Base-by-base conservation (phyloP, 2,113 vertebrate genomes). In the Nicator chloris region DNA sequence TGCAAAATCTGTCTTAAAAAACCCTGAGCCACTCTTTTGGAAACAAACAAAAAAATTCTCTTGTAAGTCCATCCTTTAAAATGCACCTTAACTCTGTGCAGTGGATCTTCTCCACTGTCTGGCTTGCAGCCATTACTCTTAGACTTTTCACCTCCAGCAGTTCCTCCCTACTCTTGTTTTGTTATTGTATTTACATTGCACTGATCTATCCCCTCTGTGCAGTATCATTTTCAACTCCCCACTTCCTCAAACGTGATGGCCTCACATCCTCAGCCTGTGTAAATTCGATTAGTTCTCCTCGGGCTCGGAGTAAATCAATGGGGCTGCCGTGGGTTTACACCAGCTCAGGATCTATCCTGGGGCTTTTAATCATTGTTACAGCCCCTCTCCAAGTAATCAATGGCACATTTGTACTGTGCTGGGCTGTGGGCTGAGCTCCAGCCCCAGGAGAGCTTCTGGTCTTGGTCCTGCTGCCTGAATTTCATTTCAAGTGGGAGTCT, bases 311-410 rank as follows among this genome's bases (percentile, higher is more conserved):
- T 89, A 76, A 96, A 94, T 94, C 94, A 92, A 3, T 94, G 84
- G 70, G 35, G 33, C 42, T 86, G 56, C 59, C 1, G 1, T 27
- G 69, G 82, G 81, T 95, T 90, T 94, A 83, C 93, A 82, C 78
- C 93, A 88, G 87, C 63, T 90, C 71, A 78, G 93, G 69, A 93
- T 96, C 92, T 78, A 8, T 71, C 68, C 79, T 68, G n/a, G 39
- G 76, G 56, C 83, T 76, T 93, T 90, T 68, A 75, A 88, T 96
- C 64, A 78, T 92, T 90, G 92, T 88, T 68, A 64, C 86, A 93
- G 56, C 64, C 40, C 59, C 57, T 93, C 56, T 95, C 40, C 69
- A 75, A 60, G 70, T 83, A 96, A 92, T 94, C 92, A 82, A 60
- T 90, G 90, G 51, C 80, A 81, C n/a, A 49, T 66, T 78, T 88